Evolutionary conservation across 2,797 vertebrate species (phyloP).

Genomic region (Macrochelys suwanniensis): DNA sequence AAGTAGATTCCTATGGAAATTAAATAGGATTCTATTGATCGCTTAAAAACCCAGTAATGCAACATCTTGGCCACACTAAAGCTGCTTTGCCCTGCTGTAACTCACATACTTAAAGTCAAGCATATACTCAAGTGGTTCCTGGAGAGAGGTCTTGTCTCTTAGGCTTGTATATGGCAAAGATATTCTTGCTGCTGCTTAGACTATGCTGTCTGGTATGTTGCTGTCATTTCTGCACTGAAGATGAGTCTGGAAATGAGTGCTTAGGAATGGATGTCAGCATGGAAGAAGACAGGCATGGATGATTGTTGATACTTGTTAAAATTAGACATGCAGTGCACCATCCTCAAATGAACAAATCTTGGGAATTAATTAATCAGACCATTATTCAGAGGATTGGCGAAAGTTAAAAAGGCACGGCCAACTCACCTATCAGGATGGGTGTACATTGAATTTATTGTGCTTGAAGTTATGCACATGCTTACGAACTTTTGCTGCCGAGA

Average conservation of each 20-base stretch:
- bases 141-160: neutral
- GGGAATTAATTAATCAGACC: neutral
- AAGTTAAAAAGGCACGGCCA: neutral
- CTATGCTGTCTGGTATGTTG: neutral
- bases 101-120: rapidly evolving
- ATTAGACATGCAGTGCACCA: neutral
- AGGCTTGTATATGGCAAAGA: neutral
- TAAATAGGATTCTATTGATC: rapidly evolving
- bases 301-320: neutral
- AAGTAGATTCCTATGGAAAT: neutral
- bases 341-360: neutral
- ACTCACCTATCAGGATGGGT: rapidly evolving
- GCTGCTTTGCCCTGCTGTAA: rapidly evolving
- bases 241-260: neutral
- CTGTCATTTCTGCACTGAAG: neutral
- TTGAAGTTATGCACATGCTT: neutral
- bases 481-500: neutral
- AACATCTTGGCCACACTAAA: neutral
- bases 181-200: neutral
- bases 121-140: neutral
- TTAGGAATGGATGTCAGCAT: neutral
- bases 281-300: neutral
- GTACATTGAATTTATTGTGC: neutral
- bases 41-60: neutral
- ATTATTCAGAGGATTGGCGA: neutral